These are phyloP conservation scores for Polyommatus icarus DNA, from an alignment of 2,888 invertebrate genomes.

Conservation along the genomic window DNA sequence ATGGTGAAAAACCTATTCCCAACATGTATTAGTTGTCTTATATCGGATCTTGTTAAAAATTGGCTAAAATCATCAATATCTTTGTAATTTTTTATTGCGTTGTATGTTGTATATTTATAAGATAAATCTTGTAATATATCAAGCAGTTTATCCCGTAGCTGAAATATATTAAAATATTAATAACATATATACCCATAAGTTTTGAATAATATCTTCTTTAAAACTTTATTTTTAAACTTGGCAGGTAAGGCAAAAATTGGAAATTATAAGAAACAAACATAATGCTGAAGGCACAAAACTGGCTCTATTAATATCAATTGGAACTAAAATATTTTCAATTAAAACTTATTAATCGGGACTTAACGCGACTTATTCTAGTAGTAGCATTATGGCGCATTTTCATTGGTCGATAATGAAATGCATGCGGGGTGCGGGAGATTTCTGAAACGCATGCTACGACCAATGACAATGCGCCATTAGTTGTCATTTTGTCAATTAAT, in stretches of 20 bases:
- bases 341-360: no score
- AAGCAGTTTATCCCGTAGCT: conserved; percentile 57
- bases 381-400: no score
- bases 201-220: neutral
- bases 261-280: no score
- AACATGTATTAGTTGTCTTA: conserved; percentile 85
- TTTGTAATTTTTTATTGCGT: conserved; percentile 60
- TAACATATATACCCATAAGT: conserved; percentile 27
- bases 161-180: conserved; percentile 34
- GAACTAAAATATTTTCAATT: no score
- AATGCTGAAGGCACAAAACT: no score
- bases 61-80: conserved; percentile 67
- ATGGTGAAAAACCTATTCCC: conserved; percentile 78
- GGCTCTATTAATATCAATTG: no score
- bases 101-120: conserved; percentile 54
- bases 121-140: conserved; percentile 52
- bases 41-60: conserved; percentile 78
- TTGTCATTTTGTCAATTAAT: no score
- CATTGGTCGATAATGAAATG: no score
- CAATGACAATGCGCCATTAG: no score
- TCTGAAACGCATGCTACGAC: no score
- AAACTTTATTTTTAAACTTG: neutral
- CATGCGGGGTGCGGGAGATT: no score
- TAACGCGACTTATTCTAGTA: no score
- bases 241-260: neutral